These are phyloP conservation scores for Acrossocheilus wenchowensis DNA, from an alignment of 2,797 vertebrate genomes.

Conservation along the genomic window DNA sequence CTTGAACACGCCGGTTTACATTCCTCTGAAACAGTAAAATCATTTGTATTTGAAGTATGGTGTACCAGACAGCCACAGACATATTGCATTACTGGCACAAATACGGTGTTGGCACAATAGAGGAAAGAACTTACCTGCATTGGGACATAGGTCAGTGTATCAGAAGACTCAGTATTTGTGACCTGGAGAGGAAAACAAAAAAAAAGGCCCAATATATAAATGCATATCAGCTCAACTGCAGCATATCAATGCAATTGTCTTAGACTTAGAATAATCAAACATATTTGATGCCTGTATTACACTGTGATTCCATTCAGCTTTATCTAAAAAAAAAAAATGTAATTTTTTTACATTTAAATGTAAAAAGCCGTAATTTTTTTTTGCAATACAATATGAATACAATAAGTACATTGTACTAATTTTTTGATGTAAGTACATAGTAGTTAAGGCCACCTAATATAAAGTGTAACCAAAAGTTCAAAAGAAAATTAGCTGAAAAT, in stretches of 20 bases:
- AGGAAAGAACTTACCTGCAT: conserved; percentile 53
- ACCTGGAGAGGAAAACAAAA: conserved; percentile 32
- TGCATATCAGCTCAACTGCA: background rate
- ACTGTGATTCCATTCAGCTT: background rate
- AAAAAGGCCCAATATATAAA: background rate
- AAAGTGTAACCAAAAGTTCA: no score
- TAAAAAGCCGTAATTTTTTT: no score
- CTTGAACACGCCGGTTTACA: conserved; percentile 1
- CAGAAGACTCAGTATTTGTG: conserved; percentile 15
- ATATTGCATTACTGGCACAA: background rate
- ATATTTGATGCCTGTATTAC: background rate
- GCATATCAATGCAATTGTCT: background rate
- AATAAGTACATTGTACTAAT: no score
- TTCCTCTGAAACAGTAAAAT: conserved; percentile 48
- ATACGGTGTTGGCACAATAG: background rate
- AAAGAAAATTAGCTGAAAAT: no score
- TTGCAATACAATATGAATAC: no score
- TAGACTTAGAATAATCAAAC: background rate
- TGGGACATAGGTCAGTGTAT: conserved; percentile 56
- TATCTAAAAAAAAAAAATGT: background rate
- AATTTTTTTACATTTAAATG: no score
- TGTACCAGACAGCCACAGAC: background rate
- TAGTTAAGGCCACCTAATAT: no score
- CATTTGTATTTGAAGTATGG: background rate
- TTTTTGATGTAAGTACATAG: no score